Conservation (phyloP, 2,888 invertebrate species). For the Eristalis pertinax region DNA sequence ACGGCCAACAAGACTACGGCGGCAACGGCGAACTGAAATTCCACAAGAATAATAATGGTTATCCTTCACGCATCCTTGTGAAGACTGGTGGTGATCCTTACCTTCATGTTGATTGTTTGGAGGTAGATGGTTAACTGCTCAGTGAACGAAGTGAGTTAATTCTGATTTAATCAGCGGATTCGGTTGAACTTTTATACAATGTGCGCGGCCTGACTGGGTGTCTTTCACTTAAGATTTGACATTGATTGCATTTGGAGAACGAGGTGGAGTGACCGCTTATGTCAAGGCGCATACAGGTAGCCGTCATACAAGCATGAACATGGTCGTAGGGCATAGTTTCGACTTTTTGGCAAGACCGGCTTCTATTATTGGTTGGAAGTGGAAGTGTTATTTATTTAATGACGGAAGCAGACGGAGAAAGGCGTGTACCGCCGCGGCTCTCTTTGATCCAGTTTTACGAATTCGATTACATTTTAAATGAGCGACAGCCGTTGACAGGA, state of each 20-base stretch:
- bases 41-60: neutral
- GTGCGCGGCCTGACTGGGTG: neutral
- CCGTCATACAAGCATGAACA: no score
- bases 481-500: no score
- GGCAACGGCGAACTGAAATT: conserved; percentile 75
- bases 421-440: no score
- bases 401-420: no score
- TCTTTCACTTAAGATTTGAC: neutral
- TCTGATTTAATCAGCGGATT: conserved; percentile 33
- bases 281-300: neutral
- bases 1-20: conserved; percentile 78
- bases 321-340: no score
- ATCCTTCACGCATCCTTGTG: neutral
- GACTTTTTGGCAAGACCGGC: no score
- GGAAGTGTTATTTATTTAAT: no score
- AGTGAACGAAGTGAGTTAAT: conserved; percentile 23
- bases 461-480: no score
- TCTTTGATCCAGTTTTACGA: no score
- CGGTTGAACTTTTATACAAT: conserved; percentile 46
- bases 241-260: neutral
- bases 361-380: no score
- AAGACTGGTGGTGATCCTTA: neutral
- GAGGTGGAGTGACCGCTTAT: neutral
- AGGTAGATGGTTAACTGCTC: conserved; percentile 31
- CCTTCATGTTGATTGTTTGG: conserved; percentile 57